Percentiles rank a stretch among this genome's conserved stretches.
phyloP scores from a whole-genome alignment of 2,888 invertebrate genomes.

The Cephus pulcher region DNA sequence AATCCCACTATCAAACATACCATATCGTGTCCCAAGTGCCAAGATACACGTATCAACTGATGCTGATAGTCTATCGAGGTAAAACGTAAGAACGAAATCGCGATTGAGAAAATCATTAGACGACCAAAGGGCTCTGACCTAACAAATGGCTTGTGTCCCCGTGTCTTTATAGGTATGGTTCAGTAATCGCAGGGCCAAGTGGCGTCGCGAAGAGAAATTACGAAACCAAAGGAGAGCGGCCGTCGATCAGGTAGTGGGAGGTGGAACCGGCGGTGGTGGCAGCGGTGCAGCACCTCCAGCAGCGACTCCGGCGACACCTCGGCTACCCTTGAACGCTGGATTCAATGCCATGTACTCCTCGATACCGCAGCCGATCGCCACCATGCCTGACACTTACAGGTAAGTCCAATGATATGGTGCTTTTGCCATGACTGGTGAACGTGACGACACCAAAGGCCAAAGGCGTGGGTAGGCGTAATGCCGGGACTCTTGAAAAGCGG shows the following conservation, averaged over 20 bases:
- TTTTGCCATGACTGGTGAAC: too few relatives aligned
- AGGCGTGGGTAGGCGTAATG: too few relatives aligned
- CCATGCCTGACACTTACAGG: conserved; percentile 91
- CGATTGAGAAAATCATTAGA: too few relatives aligned
- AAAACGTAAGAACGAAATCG: too few relatives aligned
- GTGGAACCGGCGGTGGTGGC: conserved; percentile 56
- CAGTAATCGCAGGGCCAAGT: conserved; percentile 98
- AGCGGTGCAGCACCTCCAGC: conserved; percentile 70
- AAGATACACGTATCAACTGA: too few relatives aligned
- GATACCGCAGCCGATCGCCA: conserved; percentile 93
- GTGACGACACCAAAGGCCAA: too few relatives aligned
- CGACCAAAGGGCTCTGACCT: too few relatives aligned
- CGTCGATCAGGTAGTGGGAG: conserved; percentile 69
- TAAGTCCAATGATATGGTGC: conserved; percentile 59
- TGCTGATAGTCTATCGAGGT: too few relatives aligned
- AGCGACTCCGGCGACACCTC: conserved; percentile 70
- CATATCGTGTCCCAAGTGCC: too few relatives aligned
- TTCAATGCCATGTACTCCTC: conserved; percentile 96
- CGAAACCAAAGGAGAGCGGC: conserved; percentile 86
- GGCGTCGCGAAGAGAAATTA: conserved; percentile 98
- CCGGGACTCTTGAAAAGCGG: too few relatives aligned
- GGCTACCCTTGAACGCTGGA: conserved; percentile 83
- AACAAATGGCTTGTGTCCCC: conserved; percentile 4
- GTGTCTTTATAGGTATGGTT: conserved; percentile 92
- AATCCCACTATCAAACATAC: too few relatives aligned